phyloP scores from a whole-genome alignment of 2,113 vertebrate species.

The Fregata magnificens region DNA sequence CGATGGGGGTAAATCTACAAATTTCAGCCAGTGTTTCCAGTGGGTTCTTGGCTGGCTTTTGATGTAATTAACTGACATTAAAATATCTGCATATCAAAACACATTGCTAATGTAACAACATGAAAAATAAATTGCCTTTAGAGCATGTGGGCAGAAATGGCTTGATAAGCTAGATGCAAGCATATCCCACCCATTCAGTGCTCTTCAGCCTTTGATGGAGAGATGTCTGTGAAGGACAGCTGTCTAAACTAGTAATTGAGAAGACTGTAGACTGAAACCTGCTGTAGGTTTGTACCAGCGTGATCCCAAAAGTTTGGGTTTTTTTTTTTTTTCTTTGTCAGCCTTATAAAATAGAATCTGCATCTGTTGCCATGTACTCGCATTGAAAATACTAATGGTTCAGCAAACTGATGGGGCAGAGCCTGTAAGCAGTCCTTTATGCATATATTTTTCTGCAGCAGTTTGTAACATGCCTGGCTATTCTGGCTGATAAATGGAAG shows the following conservation, averaged over 20 bases:
- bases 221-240: not conserved
- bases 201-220: not conserved
- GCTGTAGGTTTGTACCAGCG: not conserved
- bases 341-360: not conserved
- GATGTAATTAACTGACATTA: not conserved
- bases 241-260: not conserved
- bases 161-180: not conserved
- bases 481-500: not conserved
- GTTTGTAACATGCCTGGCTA: not conserved
- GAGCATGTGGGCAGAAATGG: not conserved
- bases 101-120: not conserved
- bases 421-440: not conserved
- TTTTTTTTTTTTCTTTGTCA: not conserved
- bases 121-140: not conserved
- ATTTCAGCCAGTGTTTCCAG: not conserved
- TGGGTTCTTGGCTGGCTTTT: not conserved
- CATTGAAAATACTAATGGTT: not conserved
- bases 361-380: accelerated
- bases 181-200: not conserved
- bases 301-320: not conserved
- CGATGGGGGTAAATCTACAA: not conserved
- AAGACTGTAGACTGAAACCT: not conserved
- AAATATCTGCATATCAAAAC: not conserved
- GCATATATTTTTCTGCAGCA: not conserved
- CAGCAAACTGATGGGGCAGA: not conserved